Conservation (phyloP, 2,113 vertebrate species). For the Neoarius graeffei region DNA sequence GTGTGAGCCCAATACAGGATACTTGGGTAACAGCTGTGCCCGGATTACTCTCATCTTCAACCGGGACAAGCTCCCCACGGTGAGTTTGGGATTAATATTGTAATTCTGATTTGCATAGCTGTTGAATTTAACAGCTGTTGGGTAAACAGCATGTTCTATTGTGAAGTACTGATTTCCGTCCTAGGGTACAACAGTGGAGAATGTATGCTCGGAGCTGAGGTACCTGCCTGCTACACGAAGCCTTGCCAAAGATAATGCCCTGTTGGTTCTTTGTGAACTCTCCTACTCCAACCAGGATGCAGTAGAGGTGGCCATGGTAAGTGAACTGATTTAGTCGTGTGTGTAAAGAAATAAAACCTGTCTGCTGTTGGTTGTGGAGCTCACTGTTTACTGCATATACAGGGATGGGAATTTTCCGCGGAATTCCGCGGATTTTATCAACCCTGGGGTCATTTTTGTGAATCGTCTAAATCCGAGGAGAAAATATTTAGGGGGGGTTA, state of each 20-base stretch:
- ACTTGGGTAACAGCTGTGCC: slow-evolving; percentile 90
- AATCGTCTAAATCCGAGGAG: too few species aligned
- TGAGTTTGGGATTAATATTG: slow-evolving; percentile 62
- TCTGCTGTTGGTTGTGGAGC: background rate
- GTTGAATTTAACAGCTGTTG: background rate
- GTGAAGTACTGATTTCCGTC: background rate
- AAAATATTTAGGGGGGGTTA: too few species aligned
- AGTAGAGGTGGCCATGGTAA: slow-evolving; percentile 91
- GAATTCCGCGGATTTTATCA: too few species aligned
- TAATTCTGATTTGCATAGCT: background rate
- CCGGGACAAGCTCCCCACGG: slow-evolving; percentile 83
- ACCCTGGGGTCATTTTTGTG: too few species aligned
- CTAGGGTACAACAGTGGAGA: slow-evolving; percentile 91
- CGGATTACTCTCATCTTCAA: slow-evolving; percentile 89
- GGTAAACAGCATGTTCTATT: background rate
- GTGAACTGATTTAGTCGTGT: slow-evolving; percentile 57
- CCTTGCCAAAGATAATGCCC: slow-evolving; percentile 78
- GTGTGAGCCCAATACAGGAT: slow-evolving; percentile 83
- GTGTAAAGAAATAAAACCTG: background rate
- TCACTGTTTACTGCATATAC: background rate
- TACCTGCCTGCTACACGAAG: slow-evolving; percentile 82
- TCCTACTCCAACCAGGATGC: slow-evolving; percentile 79
- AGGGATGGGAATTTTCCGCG: too few species aligned
- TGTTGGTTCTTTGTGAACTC: slow-evolving; percentile 87
- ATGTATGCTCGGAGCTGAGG: slow-evolving; percentile 89